Base-by-base conservation (phyloP, 2,113 vertebrate species). In the Zapus hudsonius region DNA sequence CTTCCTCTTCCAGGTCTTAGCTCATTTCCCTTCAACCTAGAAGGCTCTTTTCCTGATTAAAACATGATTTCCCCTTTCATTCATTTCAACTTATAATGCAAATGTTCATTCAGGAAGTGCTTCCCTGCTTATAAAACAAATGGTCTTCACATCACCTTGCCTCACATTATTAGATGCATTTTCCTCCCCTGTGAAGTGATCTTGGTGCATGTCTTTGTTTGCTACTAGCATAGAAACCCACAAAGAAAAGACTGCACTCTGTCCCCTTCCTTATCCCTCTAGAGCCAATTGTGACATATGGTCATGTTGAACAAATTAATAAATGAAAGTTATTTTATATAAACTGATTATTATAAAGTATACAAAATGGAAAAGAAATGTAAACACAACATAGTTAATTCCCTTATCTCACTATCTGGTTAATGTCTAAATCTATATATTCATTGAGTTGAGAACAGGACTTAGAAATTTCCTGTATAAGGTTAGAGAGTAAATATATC, bases 401-500 rank as follows among this genome's bases (percentile, higher is more conserved):
- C 19, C 69, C 29, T 96, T 92, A 82, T n/a, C n/a, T 63, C 44
- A 59, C 27, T 90, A 69, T 42, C n/a, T 67, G 27, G 61, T 69
- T 67, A 73, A 64, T 80, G 36, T 76, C 22, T 33, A 90, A 47
- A 78, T 87, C 67, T 63, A 31, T 13, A 15, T 67, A 82, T 78
- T 92, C 82, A 75, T 87, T 52, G 76, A 89, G 84, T 87, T 52
- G 76, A 89, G 84, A 36, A 55, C 29, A 90, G 27, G 33, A 31
- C 10, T 74, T 42, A 90, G 55, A 69, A 92, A 91, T 40, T 47
- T 83, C 66, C 73, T 76, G 31, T 72, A 66, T 86, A 76, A 27
- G 16, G 20, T 33, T 73, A 82, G 40, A 84, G 38, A 88, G 36
- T 47, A 92, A 92, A 92, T 75, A 75, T 61, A 88, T 92, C 59